Evolutionary conservation across 2,888 invertebrate species (phyloP).

Genomic region (Hyppa rectilinea): DNA sequence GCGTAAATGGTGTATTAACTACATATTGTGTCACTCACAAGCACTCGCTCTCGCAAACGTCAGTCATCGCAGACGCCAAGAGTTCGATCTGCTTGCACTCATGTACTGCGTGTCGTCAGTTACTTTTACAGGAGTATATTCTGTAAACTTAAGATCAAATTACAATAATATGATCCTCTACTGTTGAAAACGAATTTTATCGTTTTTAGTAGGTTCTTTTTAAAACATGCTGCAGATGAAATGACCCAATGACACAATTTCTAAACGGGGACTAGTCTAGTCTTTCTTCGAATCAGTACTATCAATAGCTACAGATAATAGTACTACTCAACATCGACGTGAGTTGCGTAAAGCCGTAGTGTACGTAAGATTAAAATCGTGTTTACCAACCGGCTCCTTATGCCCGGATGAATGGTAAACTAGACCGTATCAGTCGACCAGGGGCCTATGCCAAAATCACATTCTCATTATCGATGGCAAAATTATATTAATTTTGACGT

Average conservation of each 20-base stretch:
- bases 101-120: too few species aligned
- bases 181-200: too few species aligned
- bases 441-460: too few species aligned
- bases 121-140: not conserved
- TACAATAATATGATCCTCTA: not conserved
- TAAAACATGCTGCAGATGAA: not conserved
- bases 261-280: not conserved
- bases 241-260: not conserved
- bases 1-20: too few species aligned
- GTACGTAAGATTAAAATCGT: not conserved
- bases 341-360: not conserved
- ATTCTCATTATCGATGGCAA: too few species aligned
- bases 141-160: not conserved
- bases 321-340: not conserved
- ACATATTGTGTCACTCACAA: not conserved
- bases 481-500: too few species aligned
- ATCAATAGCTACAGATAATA: not conserved
- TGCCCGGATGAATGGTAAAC: not conserved
- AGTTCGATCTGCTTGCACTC: too few species aligned
- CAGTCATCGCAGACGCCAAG: too few species aligned
- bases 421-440: too few species aligned
- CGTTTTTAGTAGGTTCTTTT: not conserved
- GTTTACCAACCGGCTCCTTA: constrained; percentile 7
- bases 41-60: not conserved
- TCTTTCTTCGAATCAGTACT: not conserved